Evolutionary conservation across 2,113 vertebrate genomes (phyloP).

Genomic region (Salvelinus fontinalis): DNA sequence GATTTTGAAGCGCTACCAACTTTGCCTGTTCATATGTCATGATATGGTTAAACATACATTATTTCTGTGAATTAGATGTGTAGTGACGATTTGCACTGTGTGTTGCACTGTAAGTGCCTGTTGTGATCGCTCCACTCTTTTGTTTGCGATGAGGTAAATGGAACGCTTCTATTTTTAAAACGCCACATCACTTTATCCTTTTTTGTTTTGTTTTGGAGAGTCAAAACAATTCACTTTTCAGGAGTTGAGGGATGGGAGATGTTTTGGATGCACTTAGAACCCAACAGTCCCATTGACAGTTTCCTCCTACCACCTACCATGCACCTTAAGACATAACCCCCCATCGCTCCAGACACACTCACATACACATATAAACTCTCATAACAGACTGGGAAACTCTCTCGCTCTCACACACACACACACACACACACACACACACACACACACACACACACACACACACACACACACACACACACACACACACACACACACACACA

Average conservation of each 20-base stretch:
- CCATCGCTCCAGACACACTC: too few species aligned
- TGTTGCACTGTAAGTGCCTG: too few species aligned
- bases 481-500: slow-evolving; percentile 9
- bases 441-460: not conserved
- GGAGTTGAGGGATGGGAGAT: too few species aligned
- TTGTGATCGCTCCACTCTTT: too few species aligned
- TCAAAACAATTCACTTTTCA: not conserved
- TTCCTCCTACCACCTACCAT: slow-evolving; percentile 12
- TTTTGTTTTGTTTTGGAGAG: not conserved
- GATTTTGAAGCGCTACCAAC: slow-evolving; percentile 20
- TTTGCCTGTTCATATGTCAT: not conserved
- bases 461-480: not conserved
- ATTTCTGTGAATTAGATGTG: slow-evolving; percentile 4
- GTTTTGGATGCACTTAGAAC: slow-evolving; percentile 12
- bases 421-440: slow-evolving; percentile 1
- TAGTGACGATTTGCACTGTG: too few species aligned
- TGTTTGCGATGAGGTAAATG: too few species aligned
- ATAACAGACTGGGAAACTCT: not conserved
- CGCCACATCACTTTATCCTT: too few species aligned
- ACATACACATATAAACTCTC: too few species aligned
- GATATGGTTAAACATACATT: slow-evolving; percentile 12
- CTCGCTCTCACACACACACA: not conserved
- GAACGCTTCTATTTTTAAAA: too few species aligned
- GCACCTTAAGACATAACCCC: too few species aligned
- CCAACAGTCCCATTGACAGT: slow-evolving; percentile 14